Evolutionary conservation across 92 coral and sea anemone species (phyloP).

Genomic region (Heliopora coerulea): DNA sequence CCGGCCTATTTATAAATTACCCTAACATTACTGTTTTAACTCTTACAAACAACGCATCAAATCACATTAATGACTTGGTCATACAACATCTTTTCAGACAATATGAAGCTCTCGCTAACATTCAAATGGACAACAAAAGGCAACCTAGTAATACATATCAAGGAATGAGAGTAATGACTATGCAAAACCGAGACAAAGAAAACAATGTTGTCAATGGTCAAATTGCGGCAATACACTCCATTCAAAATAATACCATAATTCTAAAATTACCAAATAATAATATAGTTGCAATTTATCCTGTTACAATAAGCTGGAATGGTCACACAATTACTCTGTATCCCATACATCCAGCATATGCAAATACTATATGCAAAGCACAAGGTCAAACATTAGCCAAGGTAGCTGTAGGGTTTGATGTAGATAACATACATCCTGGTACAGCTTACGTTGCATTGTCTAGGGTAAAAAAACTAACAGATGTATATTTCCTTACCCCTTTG

Average conservation of each 20-base stretch:
- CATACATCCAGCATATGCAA: background rate
- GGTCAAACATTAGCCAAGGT: too few species aligned
- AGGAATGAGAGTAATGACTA: conserved; percentile 31
- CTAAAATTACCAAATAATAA: background rate
- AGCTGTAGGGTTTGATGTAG: too few species aligned
- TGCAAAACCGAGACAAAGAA: conserved; percentile 33
- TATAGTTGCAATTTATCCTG: conserved; percentile 12
- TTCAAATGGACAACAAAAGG: background rate
- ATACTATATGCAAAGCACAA: conserved; percentile 33
- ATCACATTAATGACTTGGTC: background rate
- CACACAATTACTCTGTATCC: background rate
- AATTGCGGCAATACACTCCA: conserved; percentile 4
- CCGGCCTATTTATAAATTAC: background rate
- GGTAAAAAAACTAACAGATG: too few species aligned
- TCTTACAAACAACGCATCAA: background rate
- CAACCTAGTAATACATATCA: background rate
- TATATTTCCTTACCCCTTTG: too few species aligned
- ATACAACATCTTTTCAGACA: background rate
- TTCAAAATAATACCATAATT: too few species aligned
- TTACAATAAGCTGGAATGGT: conserved; percentile 3
- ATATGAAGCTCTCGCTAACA: background rate
- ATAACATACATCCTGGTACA: too few species aligned
- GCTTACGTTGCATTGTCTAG: too few species aligned
- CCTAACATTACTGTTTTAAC: conserved; percentile 13
- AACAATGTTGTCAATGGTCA: conserved; percentile 49